Percentiles rank a stretch among this genome's conserved stretches.
Evolutionary conservation across 2,113 vertebrate species (phyloP).

Genomic region (Colistium nudipinnis): DNA sequence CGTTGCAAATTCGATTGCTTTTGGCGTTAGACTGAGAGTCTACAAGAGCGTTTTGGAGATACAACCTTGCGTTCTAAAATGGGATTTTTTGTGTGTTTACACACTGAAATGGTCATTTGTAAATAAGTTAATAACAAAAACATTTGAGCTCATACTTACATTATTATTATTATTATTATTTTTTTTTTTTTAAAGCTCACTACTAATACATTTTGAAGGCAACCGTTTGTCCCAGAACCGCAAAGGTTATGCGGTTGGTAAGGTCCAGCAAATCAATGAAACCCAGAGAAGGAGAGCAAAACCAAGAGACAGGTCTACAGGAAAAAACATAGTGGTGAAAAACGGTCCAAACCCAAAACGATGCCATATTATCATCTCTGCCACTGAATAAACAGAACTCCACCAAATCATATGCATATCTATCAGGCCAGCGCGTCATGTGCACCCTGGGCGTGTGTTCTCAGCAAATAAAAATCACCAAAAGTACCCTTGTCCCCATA

Average conservation of each 20-base stretch:
- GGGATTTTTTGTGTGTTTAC: neutral
- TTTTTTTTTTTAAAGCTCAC: too few relatives aligned
- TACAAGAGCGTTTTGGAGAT: neutral
- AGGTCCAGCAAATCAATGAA: conserved; percentile 15
- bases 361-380: conserved; percentile 28
- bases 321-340: conserved; percentile 42
- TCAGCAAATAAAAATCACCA: conserved; percentile 10
- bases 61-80: neutral
- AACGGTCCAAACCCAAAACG: conserved; percentile 47
- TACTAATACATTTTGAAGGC: neutral
- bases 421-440: conserved; percentile 47
- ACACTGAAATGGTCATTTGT: neutral
- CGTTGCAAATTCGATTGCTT: neutral
- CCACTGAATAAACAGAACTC: conserved; percentile 43
- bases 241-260: conserved; percentile 3
- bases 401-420: conserved; percentile 36
- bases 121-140: too few relatives aligned
- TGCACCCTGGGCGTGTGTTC: neutral
- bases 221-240: neutral
- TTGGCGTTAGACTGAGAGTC: neutral
- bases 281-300: conserved; percentile 5
- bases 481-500: conserved; percentile 1
- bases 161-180: too few relatives aligned
- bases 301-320: neutral
- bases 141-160: too few relatives aligned